These are phyloP conservation scores for Megamerina dolium DNA, from an alignment of 2,888 invertebrate species.

Conservation along the genomic window DNA sequence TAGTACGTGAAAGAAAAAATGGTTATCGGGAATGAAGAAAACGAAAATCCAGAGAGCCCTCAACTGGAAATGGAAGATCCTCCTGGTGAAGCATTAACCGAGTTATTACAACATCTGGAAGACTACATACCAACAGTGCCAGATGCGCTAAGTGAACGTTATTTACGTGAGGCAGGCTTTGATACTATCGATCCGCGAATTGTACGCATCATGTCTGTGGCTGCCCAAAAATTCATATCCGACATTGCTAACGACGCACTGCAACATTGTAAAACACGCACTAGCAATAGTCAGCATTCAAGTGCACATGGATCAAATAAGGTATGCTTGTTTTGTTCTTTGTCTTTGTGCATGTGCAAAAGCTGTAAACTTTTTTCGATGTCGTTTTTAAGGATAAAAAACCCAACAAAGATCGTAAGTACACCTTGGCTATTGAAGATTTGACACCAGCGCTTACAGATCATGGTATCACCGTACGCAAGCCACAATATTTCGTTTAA, in stretches of 20 bases:
- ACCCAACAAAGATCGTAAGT: conserved; percentile 66
- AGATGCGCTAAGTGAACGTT: conserved; percentile 87
- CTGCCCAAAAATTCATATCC: conserved; percentile 94
- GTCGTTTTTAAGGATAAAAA: conserved; percentile 49
- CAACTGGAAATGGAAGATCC: conserved; percentile 17
- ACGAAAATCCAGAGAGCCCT: not conserved
- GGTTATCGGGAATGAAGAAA: conserved; percentile 22
- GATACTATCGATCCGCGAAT: conserved; percentile 86
- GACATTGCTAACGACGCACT: conserved; percentile 95
- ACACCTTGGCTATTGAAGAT: conserved; percentile 91
- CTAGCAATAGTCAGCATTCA: conserved; percentile 56
- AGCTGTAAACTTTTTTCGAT: not conserved
- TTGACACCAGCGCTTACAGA: conserved; percentile 87
- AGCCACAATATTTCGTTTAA: conserved; percentile 88
- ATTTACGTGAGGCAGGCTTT: conserved; percentile 82
- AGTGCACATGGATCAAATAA: conserved; percentile 56
- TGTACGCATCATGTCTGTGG: conserved; percentile 82
- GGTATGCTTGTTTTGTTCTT: no score
- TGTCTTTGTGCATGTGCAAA: no score
- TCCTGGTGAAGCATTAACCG: conserved; percentile 72
- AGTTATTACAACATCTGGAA: conserved; percentile 85
- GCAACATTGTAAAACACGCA: conserved; percentile 88
- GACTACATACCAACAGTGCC: conserved; percentile 84
- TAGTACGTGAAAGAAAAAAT: conserved; percentile 15
- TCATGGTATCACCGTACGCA: conserved; percentile 89